Conservation (phyloP, 2,888 invertebrate species). For the Nomada fucata region DNA sequence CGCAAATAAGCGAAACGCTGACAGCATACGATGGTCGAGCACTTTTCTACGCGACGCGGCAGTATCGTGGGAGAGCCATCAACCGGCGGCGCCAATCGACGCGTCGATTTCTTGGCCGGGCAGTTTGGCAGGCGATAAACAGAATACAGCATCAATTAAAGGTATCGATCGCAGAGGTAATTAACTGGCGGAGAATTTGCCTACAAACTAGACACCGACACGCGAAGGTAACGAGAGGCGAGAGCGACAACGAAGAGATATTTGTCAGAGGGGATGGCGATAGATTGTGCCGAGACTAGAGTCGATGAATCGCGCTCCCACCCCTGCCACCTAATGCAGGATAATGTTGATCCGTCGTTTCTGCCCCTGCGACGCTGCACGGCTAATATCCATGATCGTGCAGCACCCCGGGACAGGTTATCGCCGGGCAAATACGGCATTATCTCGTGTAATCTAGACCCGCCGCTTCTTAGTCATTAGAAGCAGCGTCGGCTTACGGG, state of each 20-base stretch:
- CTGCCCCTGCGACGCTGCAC: slow-evolving; percentile 8
- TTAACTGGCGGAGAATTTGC: slow-evolving; percentile 21
- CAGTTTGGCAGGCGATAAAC: slow-evolving; percentile 8
- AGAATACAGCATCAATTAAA: slow-evolving; percentile 17
- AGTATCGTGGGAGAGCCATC: too few species aligned
- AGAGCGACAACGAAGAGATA: background rate
- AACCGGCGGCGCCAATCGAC: background rate
- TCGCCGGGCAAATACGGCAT: slow-evolving; percentile 42
- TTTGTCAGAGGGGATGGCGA: slow-evolving; percentile 16
- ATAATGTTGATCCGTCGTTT: slow-evolving; percentile 47
- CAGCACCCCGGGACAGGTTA: slow-evolving; percentile 10
- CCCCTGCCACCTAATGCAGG: background rate
- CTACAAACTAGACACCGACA: slow-evolving; percentile 18
- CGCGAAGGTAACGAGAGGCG: slow-evolving; percentile 34
- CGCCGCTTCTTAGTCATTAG: slow-evolving; percentile 53
- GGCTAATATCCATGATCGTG: slow-evolving; percentile 47
- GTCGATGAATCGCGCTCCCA: slow-evolving; percentile 13
- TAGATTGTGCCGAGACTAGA: slow-evolving; percentile 2
- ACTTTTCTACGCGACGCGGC: too few species aligned
- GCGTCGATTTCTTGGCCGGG: background rate
- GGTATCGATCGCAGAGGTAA: slow-evolving; percentile 27
- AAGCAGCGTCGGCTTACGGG: slow-evolving; percentile 39
- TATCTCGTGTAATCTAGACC: slow-evolving; percentile 50
- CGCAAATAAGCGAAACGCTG: background rate
- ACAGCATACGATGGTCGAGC: too few species aligned